Evolutionary conservation across 2,113 vertebrate genomes (phyloP), one percentile per base, ranked within the genome.

Genomic region (Gopherus flavomarginatus): DNA sequence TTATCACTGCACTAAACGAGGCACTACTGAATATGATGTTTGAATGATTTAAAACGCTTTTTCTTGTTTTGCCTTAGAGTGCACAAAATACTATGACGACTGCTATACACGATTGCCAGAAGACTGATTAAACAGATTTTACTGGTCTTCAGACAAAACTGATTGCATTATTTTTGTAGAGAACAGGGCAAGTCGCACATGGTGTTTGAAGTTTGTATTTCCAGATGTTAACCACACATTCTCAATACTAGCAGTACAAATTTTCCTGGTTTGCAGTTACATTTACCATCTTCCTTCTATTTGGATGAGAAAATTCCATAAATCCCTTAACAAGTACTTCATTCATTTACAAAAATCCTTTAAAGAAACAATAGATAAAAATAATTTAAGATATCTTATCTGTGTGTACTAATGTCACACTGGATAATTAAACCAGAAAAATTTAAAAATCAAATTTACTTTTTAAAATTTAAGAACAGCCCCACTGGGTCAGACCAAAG

Each of bases 51-150:
- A 6, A 47, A 47, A 78, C 26, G 47, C 4, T 77, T 44, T 44
- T 47, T 27, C 26, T 11, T 47, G 13, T 47, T 78, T 42, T 78
- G 42, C 11, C 42, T 27, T 16, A 78, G 24, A 78, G 42, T 69
- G 24, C 42, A 78, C 12, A 26, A 27, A 27, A 78, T 11, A 2
- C 35, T 7, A 0, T 0, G 17, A 10, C 3, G 7, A 72, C 65
- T 72, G n/a, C 35, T 72, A 9, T 22, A 22, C 4, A 19, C 10
- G 31, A 72, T 16, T 72, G 65, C 65, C 35, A 38, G 8, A 21
- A 19, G 7, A 72, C n/a, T 38, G 65, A 17, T 38, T 38, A 35
- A 29, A 4, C 24, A 44, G n/a, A 26, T 35, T 81, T 19, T 59
- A 14, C 16, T 3, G 29, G 24, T 35, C 53, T 86, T 72, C 53